Base-by-base conservation (phyloP, 2,797 vertebrate genomes). In the Tauraco hartlaubi region DNA sequence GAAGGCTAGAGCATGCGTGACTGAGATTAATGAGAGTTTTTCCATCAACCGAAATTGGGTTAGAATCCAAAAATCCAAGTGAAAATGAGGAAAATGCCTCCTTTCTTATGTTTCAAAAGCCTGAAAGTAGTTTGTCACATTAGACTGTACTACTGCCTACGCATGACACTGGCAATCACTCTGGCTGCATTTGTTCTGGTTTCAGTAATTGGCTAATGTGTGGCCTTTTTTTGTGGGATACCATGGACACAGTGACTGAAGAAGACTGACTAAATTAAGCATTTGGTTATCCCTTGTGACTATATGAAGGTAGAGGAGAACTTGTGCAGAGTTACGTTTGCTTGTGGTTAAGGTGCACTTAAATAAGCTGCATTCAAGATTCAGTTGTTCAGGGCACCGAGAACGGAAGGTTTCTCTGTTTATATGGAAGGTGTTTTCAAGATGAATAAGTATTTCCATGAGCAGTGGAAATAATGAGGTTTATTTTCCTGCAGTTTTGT, bases 101-200 rank as follows among this genome's bases (percentile, higher is more conserved):
- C 44, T 93, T 84, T 82, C 77, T 95, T 86, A 20, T 7, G 25
- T 91, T 95, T 87, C 86, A 80, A 87, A 93, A 85, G 37, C 49
- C 71, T 58, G 56, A 44, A 74, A 83, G 66, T 33, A 72, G 44
- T 92, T 93, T 77, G 67, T 61, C 56, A 63, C 39, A 3, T 88
- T 61, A 88, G 67, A 15, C 78, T 48, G 22, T 74, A 7, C 23
- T 74, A 37, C 43, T 69, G 61, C 76, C 82, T 83, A 9, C 44
- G 33, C 54, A 15, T 18, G 73, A 37, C 67, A 73, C 69, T 71
- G 56, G 37, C 69, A 77, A 54, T n/a, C 43, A 91, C 81, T 44
- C 69, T 54, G 49, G 22, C 58, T 90, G 55, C 58, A 5, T 71
- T 77, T 85, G 19, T 95, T 93, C 94, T 75, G 56, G 23, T 85